Base-by-base conservation (phyloP, 2,888 invertebrate species). In the Mayetiola destructor region DNA sequence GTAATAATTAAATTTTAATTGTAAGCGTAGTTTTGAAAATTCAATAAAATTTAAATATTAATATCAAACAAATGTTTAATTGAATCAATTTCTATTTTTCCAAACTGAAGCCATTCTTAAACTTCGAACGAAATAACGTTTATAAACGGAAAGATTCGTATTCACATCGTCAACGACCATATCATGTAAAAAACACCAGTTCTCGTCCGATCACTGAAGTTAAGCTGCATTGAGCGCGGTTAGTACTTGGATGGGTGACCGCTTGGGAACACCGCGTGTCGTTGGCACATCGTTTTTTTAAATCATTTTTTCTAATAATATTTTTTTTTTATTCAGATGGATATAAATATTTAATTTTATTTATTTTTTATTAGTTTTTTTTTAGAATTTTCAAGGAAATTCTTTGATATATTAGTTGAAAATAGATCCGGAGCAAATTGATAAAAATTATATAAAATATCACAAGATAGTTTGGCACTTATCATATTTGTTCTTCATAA, bases 201-300 rank as follows among this genome's bases (percentile, higher is more conserved):
- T 42, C 42, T 42, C 42, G 42, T 42, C 42, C 42, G 42, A 42
- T 42, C 42, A 42, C 42, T 42, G 42, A 42, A 42, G 42, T 42
- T 42, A 42, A 21, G 42, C 42, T 42, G 42, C 42, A 42, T 42
- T 42, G 42, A 42, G 42, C 42, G 23, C 23, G 21, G 42, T 42
- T 42, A 42, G 42, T 42, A 42, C 42, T 42, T 42, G 42, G 23
- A 42, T 42, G 42, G 42, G 42, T 42, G 42, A 42, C 42, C 23
- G 42, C 23, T 23, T 42, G 42, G 42, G 42, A 42, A 42, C 42
- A 42, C 42, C 42, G 23, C 23, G 42, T 42, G 42, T 42, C 42
- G 42, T 42, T 42, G 42, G 23, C 42, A 42, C 42, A 12, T n/a
- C n/a, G n/a, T n/a, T n/a, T n/a, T n/a, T n/a, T n/a, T n/a, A n/a